Base-by-base conservation (phyloP, 2,797 vertebrate species). In the Spheniscus humboldti region DNA sequence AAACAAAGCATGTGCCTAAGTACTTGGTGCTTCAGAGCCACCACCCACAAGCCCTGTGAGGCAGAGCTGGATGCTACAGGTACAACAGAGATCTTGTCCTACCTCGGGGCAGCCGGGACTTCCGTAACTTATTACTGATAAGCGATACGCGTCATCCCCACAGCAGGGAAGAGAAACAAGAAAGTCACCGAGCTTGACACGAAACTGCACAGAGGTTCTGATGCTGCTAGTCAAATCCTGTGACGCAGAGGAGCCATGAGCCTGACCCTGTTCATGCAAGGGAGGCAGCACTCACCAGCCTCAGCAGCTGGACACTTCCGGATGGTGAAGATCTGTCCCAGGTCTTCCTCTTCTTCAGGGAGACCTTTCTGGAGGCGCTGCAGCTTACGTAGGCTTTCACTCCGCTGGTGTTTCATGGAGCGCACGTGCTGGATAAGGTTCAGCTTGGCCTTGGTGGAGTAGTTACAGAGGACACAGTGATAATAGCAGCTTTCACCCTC, bases 401-500 rank as follows among this genome's bases (percentile, higher is more conserved):
- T 99, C 77, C 99, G 99, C 98, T 99, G 99, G 97, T 99, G 99
- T 96, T 99, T 99, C 99, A 99, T 99, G 97, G 99, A 99, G 94
- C 99, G 99, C 96, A 99, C 99, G 66, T 99, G 99, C 98, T 99
- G 99, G 97, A 99, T 99, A 69, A 99, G 99, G 98, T 99, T 99
- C 95, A 99, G 98, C 98, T 99, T 99, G 98, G 99, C 99, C 99
- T 99, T 99, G 98, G 99, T 99, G 87, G 99, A 99, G 98, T 99
- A 99, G 98, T 97, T 99, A 91, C 99, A 99, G 96, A 99, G 99
- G 86, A 99, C 98, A 24, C 99, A 99, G 97, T 99, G 99, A 97
- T 99, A 99, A 97, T 99, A 99, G 98, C 99, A 99, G 96, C 99
- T 98, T 96, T 99, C 99, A 5, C 99, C 99, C 96, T 99, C 99